Evolutionary conservation across 2,113 vertebrate species (phyloP).

Genomic region (Typhlomys cinereus): DNA sequence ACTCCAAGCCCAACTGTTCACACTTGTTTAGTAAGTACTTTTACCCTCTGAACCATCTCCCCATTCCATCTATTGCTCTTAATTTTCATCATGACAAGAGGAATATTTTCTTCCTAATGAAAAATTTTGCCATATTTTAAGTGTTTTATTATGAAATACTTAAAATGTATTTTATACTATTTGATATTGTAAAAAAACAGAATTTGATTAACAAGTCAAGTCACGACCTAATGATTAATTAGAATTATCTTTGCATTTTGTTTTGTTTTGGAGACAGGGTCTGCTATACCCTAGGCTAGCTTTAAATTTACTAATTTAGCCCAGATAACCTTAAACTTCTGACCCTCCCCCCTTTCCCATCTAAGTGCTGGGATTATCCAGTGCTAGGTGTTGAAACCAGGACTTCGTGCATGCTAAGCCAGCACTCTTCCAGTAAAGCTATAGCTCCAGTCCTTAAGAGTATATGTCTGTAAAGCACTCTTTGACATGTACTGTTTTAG

Average conservation of each 20-base stretch:
- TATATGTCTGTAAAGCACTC: background rate
- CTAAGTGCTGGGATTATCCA: background rate
- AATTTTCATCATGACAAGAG: background rate
- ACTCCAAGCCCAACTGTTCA: too few species aligned
- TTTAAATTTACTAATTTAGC: background rate
- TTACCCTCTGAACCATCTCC: too few species aligned
- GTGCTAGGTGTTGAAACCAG: background rate
- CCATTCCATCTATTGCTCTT: background rate
- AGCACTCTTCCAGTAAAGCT: background rate
- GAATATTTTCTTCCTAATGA: constrained; percentile 38
- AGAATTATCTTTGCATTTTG: background rate
- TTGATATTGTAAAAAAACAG: constrained; percentile 12
- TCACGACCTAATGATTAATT: background rate
- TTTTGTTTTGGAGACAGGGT: background rate
- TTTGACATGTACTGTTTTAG: background rate
- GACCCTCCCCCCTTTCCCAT: background rate
- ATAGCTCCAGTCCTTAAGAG: background rate
- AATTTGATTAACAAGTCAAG: background rate
- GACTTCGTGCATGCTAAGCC: background rate
- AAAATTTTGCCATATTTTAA: constrained; percentile 2
- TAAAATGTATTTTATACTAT: background rate
- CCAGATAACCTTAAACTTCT: background rate
- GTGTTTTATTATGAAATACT: background rate
- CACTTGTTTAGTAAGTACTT: too few species aligned
- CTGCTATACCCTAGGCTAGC: background rate